Evolutionary conservation across 2,113 vertebrate species (phyloP).

Genomic region (Rhea americana): DNA sequence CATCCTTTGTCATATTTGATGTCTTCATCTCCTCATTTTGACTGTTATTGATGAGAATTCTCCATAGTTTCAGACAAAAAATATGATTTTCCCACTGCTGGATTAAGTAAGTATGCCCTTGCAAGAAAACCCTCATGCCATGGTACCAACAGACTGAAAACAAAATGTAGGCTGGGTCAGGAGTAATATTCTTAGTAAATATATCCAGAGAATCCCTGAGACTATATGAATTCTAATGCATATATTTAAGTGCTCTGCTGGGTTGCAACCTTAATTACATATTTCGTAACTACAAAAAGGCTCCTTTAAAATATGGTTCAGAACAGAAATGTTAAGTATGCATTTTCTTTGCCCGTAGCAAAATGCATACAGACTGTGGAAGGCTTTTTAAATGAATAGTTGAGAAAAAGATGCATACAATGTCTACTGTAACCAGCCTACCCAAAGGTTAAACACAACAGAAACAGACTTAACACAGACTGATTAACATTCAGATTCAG

Average conservation of each 20-base stretch:
- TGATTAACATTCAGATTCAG: neutral
- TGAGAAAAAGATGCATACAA: conserved; percentile 13
- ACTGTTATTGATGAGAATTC: neutral
- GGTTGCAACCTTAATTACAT: conserved; percentile 35
- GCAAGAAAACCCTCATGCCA: neutral
- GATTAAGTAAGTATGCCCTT: neutral
- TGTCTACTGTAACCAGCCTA: neutral
- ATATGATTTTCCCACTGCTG: neutral
- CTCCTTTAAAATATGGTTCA: conserved; percentile 30
- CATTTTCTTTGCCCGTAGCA: neutral
- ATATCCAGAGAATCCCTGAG: neutral
- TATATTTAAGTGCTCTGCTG: neutral
- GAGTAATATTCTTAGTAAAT: neutral
- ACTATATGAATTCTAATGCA: neutral
- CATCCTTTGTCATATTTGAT: neutral
- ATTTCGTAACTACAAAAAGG: conserved; percentile 19
- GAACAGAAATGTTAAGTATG: conserved; percentile 29
- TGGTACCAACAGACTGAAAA: neutral
- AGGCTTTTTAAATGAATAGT: conserved; percentile 33
- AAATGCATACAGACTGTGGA: neutral
- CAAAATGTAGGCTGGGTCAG: neutral
- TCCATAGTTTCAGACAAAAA: neutral
- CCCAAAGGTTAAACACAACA: conserved; percentile 36
- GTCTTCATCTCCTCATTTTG: neutral
- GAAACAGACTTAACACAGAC: conserved; percentile 18